phyloP scores from a whole-genome alignment of 2,797 vertebrate genomes.

The Onychomys leucogaster region DNA sequence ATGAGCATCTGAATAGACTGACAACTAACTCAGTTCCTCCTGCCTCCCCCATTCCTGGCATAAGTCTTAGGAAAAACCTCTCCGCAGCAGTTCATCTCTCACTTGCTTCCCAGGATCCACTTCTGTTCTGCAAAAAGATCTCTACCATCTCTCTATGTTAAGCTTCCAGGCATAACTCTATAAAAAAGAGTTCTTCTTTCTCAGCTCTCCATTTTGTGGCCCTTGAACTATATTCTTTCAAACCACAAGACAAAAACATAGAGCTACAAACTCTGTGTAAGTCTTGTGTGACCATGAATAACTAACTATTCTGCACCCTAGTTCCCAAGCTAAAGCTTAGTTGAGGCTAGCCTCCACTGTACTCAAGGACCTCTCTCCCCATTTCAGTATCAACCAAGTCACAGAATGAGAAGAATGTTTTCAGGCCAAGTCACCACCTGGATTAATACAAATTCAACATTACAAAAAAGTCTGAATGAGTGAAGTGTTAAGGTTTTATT shows the following conservation, averaged over 20 bases:
- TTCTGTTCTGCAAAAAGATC: background rate
- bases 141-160: background rate
- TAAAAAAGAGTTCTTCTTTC: too few relatives aligned
- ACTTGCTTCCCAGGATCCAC: background rate
- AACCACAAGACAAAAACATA: background rate
- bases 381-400: background rate
- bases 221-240: background rate
- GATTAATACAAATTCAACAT: slow-evolving; percentile 47
- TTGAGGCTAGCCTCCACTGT: background rate
- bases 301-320: background rate
- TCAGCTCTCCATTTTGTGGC: background rate
- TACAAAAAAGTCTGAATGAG: background rate
- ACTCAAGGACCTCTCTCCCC: background rate
- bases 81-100: background rate
- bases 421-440: background rate
- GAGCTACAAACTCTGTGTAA: background rate
- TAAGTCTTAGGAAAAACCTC: background rate
- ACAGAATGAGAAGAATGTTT: slow-evolving; percentile 3
- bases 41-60: background rate
- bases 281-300: background rate
- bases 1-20: background rate
- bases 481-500: slow-evolving; percentile 3
- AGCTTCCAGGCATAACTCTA: background rate
- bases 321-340: background rate
- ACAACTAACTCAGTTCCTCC: background rate